A percentile compares a stretch with the other conserved stretches of the same genome.
These are phyloP conservation scores for Anarsia innoxiella DNA, from an alignment of 2,888 invertebrate genomes.

Conservation along the genomic window DNA sequence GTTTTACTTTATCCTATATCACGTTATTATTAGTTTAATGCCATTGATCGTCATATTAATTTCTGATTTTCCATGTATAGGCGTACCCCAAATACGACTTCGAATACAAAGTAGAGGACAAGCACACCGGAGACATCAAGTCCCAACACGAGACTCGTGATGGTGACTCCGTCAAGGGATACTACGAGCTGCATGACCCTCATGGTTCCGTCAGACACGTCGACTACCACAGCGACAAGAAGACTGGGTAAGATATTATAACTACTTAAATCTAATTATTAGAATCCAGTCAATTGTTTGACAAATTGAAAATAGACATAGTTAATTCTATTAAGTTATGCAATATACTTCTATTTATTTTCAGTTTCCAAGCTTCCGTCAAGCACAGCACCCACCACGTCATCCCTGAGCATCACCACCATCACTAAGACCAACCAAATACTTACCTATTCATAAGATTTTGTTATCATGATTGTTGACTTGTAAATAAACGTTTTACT, in stretches of 20 bases:
- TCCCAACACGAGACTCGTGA: slow-evolving; percentile 58
- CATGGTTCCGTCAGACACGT: slow-evolving; percentile 69
- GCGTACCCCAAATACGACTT: slow-evolving; percentile 53
- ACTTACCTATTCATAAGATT: no score
- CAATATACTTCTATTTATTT: slow-evolving; percentile 21
- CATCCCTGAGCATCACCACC: slow-evolving; percentile 42
- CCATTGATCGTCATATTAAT: no score
- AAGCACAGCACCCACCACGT: slow-evolving; percentile 58
- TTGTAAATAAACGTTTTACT: no score
- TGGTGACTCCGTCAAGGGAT: slow-evolving; percentile 50
- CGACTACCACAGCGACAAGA: slow-evolving; percentile 65
- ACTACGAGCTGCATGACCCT: slow-evolving; percentile 60
- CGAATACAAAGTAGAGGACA: slow-evolving; percentile 52
- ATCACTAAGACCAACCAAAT: no score
- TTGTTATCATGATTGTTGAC: no score
- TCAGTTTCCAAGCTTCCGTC: slow-evolving; percentile 61
- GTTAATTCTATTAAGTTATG: no score
- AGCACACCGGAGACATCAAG: slow-evolving; percentile 68
- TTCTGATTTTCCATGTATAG: slow-evolving; percentile 23
- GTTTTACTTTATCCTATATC: no score
- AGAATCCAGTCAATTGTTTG: no score
- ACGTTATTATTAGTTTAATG: no score
- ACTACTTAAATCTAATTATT: no score
- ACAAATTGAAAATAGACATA: no score
- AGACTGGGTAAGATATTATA: slow-evolving; percentile 43